A percentile compares a stretch with the other conserved stretches of the same genome.
phyloP scores from a whole-genome alignment of 2,113 vertebrate genomes.

The Elanoides forficatus region DNA sequence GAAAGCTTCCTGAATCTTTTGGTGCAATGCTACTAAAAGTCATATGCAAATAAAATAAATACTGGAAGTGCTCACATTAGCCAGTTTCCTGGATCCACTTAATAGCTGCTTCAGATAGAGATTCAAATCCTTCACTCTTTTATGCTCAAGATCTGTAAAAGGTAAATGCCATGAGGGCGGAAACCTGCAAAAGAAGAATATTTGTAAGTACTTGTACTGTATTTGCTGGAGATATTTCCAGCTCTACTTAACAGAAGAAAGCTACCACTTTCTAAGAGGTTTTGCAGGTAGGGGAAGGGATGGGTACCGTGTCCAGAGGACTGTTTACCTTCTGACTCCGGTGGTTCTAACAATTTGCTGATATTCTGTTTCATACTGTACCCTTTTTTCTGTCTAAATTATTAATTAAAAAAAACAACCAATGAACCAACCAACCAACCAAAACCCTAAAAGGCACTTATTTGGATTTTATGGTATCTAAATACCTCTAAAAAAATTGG shows the following conservation, averaged over 20 bases:
- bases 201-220: neutral
- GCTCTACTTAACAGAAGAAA: neutral
- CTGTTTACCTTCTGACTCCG: neutral
- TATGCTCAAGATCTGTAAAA: slow-evolving; percentile 65
- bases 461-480: neutral
- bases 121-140: slow-evolving; percentile 78
- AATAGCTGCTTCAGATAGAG: slow-evolving; percentile 82
- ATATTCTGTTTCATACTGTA: neutral
- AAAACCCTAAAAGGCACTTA: neutral
- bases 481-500: neutral
- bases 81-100: slow-evolving; percentile 62
- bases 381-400: neutral
- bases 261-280: neutral
- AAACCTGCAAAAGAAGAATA: slow-evolving; percentile 74
- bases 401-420: neutral
- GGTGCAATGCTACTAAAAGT: neutral
- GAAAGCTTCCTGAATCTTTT: neutral
- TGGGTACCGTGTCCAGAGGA: neutral
- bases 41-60: neutral
- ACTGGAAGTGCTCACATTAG: slow-evolving; percentile 43
- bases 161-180: slow-evolving; percentile 76
- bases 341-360: neutral
- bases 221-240: neutral
- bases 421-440: too few species aligned
- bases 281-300: neutral